Evolutionary conservation across 2,797 vertebrate species (phyloP).

Genomic region (Lagodon rhomboides): DNA sequence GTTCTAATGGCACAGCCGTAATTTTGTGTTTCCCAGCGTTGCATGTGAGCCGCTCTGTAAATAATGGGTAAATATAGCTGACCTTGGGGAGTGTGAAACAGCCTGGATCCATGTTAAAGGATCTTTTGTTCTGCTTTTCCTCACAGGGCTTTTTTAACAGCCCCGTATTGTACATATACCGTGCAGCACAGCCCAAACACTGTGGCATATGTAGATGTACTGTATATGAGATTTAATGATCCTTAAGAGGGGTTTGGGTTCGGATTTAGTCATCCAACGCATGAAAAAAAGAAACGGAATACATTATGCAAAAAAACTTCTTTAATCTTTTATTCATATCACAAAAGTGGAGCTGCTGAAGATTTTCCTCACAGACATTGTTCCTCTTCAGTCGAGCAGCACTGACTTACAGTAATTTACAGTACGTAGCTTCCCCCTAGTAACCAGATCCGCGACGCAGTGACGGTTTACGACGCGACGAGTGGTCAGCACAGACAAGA

Average conservation of each 20-base stretch:
- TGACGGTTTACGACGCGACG: slow-evolving; percentile 42
- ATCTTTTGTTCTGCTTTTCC: slow-evolving; percentile 3
- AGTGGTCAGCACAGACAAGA: slow-evolving; percentile 45
- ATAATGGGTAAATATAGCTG: slow-evolving; percentile 50
- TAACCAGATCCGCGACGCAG: slow-evolving; percentile 33
- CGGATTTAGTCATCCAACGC: slow-evolving; percentile 11
- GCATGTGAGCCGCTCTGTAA: slow-evolving; percentile 49
- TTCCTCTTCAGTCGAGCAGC: slow-evolving; percentile 10
- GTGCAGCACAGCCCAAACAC: slow-evolving; percentile 15
- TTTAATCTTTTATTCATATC: slow-evolving; percentile 42
- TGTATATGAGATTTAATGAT: slow-evolving; percentile 22
- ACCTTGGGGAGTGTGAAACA: slow-evolving; percentile 46
- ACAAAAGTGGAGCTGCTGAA: slow-evolving; percentile 17
- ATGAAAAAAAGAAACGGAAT: not conserved
- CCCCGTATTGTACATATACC: not conserved
- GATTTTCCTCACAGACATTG: not conserved
- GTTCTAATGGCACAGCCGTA: slow-evolving; percentile 24
- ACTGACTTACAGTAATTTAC: slow-evolving; percentile 38
- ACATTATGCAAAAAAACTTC: slow-evolving; percentile 35
- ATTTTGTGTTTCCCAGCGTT: slow-evolving; percentile 40
- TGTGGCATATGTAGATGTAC: not conserved
- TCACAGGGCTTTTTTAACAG: not conserved
- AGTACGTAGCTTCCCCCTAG: slow-evolving; percentile 38
- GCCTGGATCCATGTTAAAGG: slow-evolving; percentile 33
- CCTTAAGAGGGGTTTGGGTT: not conserved